Conservation (phyloP, 2,888 invertebrate genomes). For the Parthenolecanium corni region DNA sequence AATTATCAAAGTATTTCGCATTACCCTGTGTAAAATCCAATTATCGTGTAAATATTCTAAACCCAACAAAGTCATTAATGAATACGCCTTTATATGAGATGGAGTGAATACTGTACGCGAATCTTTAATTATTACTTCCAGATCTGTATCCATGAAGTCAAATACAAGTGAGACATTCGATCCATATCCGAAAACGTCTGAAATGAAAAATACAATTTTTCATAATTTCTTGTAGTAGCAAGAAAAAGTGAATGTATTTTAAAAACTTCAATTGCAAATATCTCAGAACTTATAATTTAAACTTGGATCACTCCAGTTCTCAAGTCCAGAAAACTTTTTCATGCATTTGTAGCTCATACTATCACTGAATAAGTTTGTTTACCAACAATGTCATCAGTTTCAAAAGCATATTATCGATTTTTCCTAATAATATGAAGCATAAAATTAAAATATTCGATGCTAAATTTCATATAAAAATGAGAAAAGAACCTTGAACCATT, state of each 20-base stretch:
- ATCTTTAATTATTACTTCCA: slow-evolving; percentile 90
- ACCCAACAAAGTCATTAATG: slow-evolving; percentile 87
- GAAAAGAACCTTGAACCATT: no score
- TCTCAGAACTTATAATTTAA: no score
- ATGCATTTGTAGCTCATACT: neutral
- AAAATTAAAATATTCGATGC: no score
- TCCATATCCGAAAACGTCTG: slow-evolving; percentile 96
- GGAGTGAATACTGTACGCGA: slow-evolving; percentile 74
- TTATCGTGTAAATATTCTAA: slow-evolving; percentile 88
- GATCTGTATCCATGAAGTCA: slow-evolving; percentile 98
- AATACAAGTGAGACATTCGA: slow-evolving; percentile 97
- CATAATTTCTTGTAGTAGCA: no score
- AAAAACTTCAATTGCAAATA: no score
- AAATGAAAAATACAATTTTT: slow-evolving; percentile 31
- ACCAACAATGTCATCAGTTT: slow-evolving; percentile 13
- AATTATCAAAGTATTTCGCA: slow-evolving; percentile 17
- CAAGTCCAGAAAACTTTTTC: neutral
- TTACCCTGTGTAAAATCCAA: slow-evolving; percentile 86
- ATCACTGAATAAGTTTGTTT: slow-evolving; percentile 10
- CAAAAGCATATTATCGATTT: no score
- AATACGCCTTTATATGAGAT: slow-evolving; percentile 89
- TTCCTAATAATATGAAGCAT: no score
- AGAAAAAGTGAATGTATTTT: neutral
- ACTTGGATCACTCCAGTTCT: no score
- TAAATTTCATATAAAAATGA: no score